Evolutionary conservation across 2,113 vertebrate species (phyloP), one percentile per base, ranked within the genome.

Genomic region (Papio anubis): DNA sequence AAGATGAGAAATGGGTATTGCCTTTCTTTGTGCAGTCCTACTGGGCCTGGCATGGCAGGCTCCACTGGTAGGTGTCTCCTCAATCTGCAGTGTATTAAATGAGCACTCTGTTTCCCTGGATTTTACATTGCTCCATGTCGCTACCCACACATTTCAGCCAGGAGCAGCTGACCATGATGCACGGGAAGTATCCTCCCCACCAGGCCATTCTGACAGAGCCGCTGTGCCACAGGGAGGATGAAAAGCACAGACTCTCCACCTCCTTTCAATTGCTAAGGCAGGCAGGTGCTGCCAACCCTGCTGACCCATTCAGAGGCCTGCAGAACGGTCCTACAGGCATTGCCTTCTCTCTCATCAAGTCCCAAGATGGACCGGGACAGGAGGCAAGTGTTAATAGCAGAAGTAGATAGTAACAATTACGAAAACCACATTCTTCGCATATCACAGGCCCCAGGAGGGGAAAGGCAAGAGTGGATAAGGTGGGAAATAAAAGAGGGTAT

Each of bases 81-180:
- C 16, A 72, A 8, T 18, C 72, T 14, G 57, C 4, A 14, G 43
- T 76, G 20, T 9, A 0, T 20, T 14, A n/a, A 32, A 75, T 0
- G 66, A 70, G 68, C n/a, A 18, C 66, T 75, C 70, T 20, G 57
- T 18, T 64, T 59, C 57, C 75, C 79, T 27, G 40, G 59, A 35
- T 66, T 13, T 8, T 61, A 27, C 78, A 38, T 7, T 2, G 32
- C 55, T 40, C 50, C 2, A 0, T 13, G 35, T 52, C 20, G 2
- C 61, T 8, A 43, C 20, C 81, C 75, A 66, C 68, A 59, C 66
- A 25, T 21, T 84, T 75, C 78, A 93, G 76, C 76, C 75, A 90
- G 57, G 61, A 75, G 72, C 30, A 23, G 88, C 45, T 59, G 66
- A 83, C 92, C 3, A 0, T 11, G 1, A 66, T 0, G 30, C 1